Percentiles rank a stretch among this genome's conserved stretches.
phyloP scores from a whole-genome alignment of 1,140 invertebrate genomes.

The Macrostomum lignano region DNA sequence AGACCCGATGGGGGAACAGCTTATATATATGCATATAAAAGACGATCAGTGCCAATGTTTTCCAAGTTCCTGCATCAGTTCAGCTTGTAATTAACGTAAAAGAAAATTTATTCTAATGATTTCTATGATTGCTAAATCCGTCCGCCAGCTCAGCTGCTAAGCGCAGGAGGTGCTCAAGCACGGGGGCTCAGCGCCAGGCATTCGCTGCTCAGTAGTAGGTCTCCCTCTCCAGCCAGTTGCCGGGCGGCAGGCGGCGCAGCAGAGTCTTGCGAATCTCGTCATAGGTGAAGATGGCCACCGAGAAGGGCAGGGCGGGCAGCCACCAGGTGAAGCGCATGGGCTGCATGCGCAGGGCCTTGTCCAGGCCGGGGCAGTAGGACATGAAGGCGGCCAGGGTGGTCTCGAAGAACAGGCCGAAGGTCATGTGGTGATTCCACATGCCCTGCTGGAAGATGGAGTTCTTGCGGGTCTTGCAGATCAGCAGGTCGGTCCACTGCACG shows the following conservation, averaged over 20 bases:
- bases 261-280: slow-evolving; percentile 81
- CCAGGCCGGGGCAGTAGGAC: slow-evolving; percentile 25
- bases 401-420: slow-evolving; percentile 29
- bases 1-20: no score
- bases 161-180: no score
- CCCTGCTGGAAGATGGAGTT: slow-evolving; percentile 85
- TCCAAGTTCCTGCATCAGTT: no score
- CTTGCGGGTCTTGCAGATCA: slow-evolving; percentile 83
- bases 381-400: slow-evolving; percentile 24
- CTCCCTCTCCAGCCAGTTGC: slow-evolving; percentile 88
- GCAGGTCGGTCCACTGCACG: slow-evolving; percentile 91
- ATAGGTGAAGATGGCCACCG: slow-evolving; percentile 82
- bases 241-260: slow-evolving; percentile 49
- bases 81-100: no score
- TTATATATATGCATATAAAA: no score
- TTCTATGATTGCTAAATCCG: no score
- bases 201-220: slow-evolving; percentile 83
- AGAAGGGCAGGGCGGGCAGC: slow-evolving; percentile 85
- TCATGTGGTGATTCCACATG: slow-evolving; percentile 40
- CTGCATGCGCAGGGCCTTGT: slow-evolving; percentile 27
- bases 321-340: slow-evolving; percentile 60
- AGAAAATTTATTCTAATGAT: no score
- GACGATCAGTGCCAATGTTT: no score
- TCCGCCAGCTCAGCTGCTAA: no score
- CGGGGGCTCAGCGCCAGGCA: no score